Base-by-base conservation (phyloP, 2,113 vertebrate species). In the Notiomystis cincta region DNA sequence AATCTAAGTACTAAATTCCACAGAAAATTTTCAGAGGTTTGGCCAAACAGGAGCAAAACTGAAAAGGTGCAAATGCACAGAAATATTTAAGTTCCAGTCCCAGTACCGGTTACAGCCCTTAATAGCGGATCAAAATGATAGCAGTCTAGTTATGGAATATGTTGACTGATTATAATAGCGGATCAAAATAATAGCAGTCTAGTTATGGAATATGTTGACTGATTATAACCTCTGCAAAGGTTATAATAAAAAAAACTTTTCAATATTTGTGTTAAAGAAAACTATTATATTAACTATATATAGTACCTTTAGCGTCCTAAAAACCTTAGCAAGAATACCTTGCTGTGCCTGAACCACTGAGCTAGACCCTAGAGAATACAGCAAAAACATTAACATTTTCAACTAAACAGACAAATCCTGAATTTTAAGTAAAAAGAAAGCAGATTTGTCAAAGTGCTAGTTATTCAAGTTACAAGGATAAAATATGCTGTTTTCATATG, bases 71-170 rank as follows among this genome's bases (percentile, higher is more conserved):
- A 8, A 58, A 44, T 11, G 10, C 22, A 75, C 15, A 30, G 20
- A 73, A 57, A 70, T 27, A 53, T 7, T 30, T 25, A 54, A 6
- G 7, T 51, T 90, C 67, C 58, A 60, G 23, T 58, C 8, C 8
- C 56, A 75, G 42, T 24, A 28, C 4, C 15, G 19, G 22, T 30
- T 33, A 66, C 10, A 86, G 62, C 17, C 24, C 25, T 48, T 31
- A 57, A 51, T 0, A 67, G 12, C 2, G 6, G 22, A 60, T 28
- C 16, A 76, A 56, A 86, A 77, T 9, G 0, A 64, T 2, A 67
- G 14, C 16, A 82, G 35, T 18, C 48, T 50, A 64, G 19, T 53
- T 82, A 69, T 27, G 11, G 84, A 66, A 71, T 38, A 91, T 0
- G 3, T 7, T 61, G 73, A 78, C 57, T 25, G n/a, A 66, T 18